Evolutionary conservation across 2,113 vertebrate species (phyloP), one percentile per base, ranked within the genome.

Genomic region (Irena cyanogastra): DNA sequence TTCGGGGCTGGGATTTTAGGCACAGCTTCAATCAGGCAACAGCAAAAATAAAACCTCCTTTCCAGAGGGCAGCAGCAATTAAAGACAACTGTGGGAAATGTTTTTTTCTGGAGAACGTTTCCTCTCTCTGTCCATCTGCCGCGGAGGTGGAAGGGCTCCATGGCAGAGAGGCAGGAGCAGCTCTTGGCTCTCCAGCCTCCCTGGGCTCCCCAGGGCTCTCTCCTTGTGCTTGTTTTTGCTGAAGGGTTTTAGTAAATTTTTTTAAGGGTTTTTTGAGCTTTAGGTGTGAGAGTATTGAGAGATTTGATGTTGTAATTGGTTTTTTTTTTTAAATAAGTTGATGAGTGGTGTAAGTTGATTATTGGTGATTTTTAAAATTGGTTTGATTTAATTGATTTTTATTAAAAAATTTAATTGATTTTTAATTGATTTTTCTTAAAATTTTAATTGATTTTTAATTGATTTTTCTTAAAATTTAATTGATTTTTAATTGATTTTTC

Each of bases 41-140:
- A 84, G 72, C 35, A 91, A 95, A 95, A 90, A 93, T 52, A 85
- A 94, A 85, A 57, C 8, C 61, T 95, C 66, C 42, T 90, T n/a
- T 69, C 75, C 91, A 93, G 91, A 96, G 87, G 93, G 87, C 84
- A 91, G 33, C 11, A 92, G 27, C 70, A 83, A 91, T 87, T 88
- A 93, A 45, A 91, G 50, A 28, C 50, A 72, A 87, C 61, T 95
- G 77, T 95, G 89, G 74, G 84, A 95, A 95, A 68, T 1, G 5
- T n/a, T 28, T 26, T 72, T 75, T 82, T 59, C 35, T 61, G 83
- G 85, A 80, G 80, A 87, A 39, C 41, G 54, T 82, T 93, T 95
- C 74, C 84, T 83, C 57, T 37, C 52, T 72, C 30, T 39, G 22
- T 31, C 3, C n/a, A 65, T 6, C n/a, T 91, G 64, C 31, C 76